phyloP scores from a whole-genome alignment of 2,113 vertebrate genomes.

The Dipodomys stephensi region DNA sequence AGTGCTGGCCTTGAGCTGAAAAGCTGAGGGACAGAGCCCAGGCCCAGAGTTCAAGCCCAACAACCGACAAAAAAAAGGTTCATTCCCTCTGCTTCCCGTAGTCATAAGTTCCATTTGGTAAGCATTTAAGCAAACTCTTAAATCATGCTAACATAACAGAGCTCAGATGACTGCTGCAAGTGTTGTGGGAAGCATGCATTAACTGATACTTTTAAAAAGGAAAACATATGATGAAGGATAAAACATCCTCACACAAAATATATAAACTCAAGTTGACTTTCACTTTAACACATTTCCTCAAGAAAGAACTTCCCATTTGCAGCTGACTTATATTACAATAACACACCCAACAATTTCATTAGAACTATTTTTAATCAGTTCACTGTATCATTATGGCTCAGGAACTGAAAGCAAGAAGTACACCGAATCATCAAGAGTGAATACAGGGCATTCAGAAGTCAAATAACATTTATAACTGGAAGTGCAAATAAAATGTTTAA shows the following conservation, averaged over 20 bases:
- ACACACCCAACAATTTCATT: constrained; percentile 77
- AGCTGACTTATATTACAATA: constrained; percentile 70
- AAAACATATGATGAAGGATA: constrained; percentile 47
- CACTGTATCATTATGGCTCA: constrained; percentile 9
- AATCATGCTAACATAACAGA: background rate
- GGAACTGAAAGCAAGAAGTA: constrained; percentile 57
- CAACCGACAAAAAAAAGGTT: background rate
- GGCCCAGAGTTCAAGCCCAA: too few species aligned
- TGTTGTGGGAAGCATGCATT: constrained; percentile 41
- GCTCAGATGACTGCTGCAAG: constrained; percentile 14
- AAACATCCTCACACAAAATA: constrained; percentile 53
- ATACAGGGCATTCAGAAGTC: background rate
- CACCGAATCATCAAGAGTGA: constrained; percentile 46
- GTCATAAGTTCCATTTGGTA: background rate
- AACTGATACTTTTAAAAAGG: constrained; percentile 27
- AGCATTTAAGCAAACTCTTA: constrained; percentile 28
- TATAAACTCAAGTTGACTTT: constrained; percentile 48
- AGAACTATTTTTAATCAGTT: constrained; percentile 77
- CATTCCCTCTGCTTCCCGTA: background rate
- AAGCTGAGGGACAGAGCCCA: too few species aligned
- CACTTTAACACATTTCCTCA: constrained; percentile 84
- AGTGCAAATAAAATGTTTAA: background rate
- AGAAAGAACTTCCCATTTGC: constrained; percentile 83
- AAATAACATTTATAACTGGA: background rate
- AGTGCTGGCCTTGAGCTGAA: too few species aligned